Conservation (phyloP, 1,140 invertebrate genomes). For the Onthophagus taurus region DNA sequence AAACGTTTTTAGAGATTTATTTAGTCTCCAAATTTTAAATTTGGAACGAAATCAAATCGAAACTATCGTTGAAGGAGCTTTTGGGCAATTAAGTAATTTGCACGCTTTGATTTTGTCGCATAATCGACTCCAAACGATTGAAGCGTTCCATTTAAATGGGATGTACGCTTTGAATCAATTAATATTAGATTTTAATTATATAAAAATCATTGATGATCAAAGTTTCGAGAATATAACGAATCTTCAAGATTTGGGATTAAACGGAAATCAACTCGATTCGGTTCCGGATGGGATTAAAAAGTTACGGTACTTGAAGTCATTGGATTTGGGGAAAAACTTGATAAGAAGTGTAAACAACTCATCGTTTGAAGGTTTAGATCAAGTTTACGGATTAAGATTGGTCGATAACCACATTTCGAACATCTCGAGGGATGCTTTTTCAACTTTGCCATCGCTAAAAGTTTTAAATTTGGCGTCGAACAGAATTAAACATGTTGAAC, state of each 20-base stretch:
- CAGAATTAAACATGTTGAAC: slow-evolving; percentile 52
- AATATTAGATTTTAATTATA: slow-evolving; percentile 64
- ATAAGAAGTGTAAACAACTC: slow-evolving; percentile 51
- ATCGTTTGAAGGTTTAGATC: slow-evolving; percentile 52
- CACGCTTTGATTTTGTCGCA: slow-evolving; percentile 64
- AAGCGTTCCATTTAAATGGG: slow-evolving; percentile 59
- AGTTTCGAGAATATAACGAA: slow-evolving; percentile 70
- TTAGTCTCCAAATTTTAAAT: slow-evolving; percentile 65
- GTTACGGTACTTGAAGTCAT: slow-evolving; percentile 57
- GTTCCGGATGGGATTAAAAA: slow-evolving; percentile 62
- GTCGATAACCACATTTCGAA: slow-evolving; percentile 58
- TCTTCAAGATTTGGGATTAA: slow-evolving; percentile 70
- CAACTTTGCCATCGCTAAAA: slow-evolving; percentile 52
- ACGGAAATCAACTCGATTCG: slow-evolving; percentile 59
- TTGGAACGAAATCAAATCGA: slow-evolving; percentile 68
- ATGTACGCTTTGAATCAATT: slow-evolving; percentile 62
- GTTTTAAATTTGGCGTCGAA: slow-evolving; percentile 61
- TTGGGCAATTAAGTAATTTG: slow-evolving; percentile 62
- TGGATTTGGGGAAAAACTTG: slow-evolving; percentile 71
- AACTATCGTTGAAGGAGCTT: slow-evolving; percentile 61
- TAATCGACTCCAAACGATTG: slow-evolving; percentile 60
- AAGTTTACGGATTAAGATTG: slow-evolving; percentile 52
- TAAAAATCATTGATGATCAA: slow-evolving; percentile 56
- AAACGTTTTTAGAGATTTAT: slow-evolving; percentile 63
- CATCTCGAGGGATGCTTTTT: slow-evolving; percentile 56